Percentiles rank a stretch among this genome's conserved stretches.
Evolutionary conservation across 2,113 vertebrate genomes (phyloP).

Genomic region (Sander lucioperca): DNA sequence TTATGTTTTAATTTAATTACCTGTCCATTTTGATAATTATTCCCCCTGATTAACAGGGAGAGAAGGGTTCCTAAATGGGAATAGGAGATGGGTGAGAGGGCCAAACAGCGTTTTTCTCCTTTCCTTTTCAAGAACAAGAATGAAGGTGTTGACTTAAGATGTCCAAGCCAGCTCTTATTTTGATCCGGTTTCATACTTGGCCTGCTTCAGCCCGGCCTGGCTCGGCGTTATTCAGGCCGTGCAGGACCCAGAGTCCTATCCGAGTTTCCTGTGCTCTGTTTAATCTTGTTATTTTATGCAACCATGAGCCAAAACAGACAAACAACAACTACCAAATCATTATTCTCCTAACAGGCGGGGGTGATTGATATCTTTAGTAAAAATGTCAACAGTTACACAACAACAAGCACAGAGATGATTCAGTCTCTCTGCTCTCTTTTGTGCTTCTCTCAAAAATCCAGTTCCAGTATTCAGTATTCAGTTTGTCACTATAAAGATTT

Average conservation of each 20-base stretch:
- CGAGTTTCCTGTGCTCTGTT: conserved; percentile 18
- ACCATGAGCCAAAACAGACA: conserved; percentile 47
- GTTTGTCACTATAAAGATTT: background rate
- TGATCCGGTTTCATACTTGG: conserved; percentile 37
- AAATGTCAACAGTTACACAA: conserved; percentile 63
- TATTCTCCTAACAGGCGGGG: conserved; percentile 31
- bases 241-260: background rate
- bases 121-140: conserved; percentile 53
- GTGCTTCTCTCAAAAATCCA: background rate
- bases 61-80: conserved; percentile 79
- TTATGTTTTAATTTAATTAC: conserved; percentile 89
- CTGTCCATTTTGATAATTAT: conserved; percentile 89
- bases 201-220: conserved; percentile 6
- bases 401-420: conserved; percentile 49
- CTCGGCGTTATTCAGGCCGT: background rate
- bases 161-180: conserved; percentile 37
- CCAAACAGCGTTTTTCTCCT: conserved; percentile 61
- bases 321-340: conserved; percentile 57
- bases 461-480: background rate
- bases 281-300: conserved; percentile 32
- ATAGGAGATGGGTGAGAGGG: conserved; percentile 76
- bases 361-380: conserved; percentile 55
- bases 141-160: conserved; percentile 51
- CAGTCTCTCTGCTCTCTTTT: conserved; percentile 10
- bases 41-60: conserved; percentile 86